Percentiles rank a stretch among this genome's conserved stretches.
These are phyloP conservation scores for Tapera naevia DNA, from an alignment of 2,797 vertebrate species.

Conservation along the genomic window DNA sequence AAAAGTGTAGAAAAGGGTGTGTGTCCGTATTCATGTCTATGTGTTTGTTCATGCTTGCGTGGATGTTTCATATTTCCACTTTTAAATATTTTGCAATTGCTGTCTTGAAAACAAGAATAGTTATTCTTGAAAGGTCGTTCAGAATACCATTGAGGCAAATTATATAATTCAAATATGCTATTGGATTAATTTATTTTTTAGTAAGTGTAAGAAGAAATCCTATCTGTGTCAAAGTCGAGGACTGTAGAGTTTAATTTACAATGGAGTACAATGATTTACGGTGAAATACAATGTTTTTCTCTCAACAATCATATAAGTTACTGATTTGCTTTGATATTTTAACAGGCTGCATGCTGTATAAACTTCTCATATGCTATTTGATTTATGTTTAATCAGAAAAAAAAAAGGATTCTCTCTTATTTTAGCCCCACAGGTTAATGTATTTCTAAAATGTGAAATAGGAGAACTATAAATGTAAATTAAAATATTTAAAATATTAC, in stretches of 20 bases:
- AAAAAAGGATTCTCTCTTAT: neutral
- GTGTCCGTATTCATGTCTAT: neutral
- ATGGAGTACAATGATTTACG: too few species aligned
- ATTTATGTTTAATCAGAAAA: neutral
- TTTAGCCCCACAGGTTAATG: neutral
- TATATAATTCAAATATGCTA: neutral
- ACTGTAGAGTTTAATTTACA: neutral
- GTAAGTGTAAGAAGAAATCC: neutral
- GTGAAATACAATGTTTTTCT: neutral
- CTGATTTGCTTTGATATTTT: neutral
- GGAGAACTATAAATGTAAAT: neutral
- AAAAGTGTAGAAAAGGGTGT: neutral
- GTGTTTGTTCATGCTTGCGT: neutral
- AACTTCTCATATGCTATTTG: neutral
- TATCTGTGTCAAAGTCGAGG: neutral
- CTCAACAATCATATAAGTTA: neutral
- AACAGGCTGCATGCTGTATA: neutral
- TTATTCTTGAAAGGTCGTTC: neutral
- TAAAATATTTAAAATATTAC: neutral
- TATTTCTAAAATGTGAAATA: neutral
- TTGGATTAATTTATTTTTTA: neutral
- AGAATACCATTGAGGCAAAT: neutral
- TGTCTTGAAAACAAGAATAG: neutral
- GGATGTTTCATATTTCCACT: neutral
- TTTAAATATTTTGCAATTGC: neutral